Conservation (phyloP, 2,797 vertebrate species). For the Sitta carolinensis region DNA sequence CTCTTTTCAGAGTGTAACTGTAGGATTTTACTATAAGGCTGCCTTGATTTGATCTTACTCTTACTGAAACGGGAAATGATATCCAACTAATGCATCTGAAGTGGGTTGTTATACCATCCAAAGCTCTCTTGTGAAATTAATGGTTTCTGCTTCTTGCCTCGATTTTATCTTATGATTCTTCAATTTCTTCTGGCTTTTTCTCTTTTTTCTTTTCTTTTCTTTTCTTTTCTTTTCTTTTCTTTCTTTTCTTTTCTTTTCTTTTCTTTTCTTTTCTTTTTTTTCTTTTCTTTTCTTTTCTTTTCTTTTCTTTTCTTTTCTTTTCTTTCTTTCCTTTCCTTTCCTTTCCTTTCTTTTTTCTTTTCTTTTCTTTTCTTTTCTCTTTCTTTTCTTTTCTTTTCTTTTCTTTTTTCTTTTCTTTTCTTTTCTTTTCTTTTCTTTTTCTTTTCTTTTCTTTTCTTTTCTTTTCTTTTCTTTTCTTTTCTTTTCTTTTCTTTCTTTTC, state of each 20-base stretch:
- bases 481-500: no score
- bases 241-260: no score
- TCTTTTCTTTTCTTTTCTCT: no score
- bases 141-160: slow-evolving; percentile 50
- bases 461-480: background rate
- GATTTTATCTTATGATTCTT: background rate
- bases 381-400: no score
- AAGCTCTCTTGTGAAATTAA: slow-evolving; percentile 61
- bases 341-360: fast-evolving
- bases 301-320: background rate
- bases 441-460: background rate
- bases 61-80: slow-evolving; percentile 59
- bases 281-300: background rate
- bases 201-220: no score
- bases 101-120: slow-evolving; percentile 51
- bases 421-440: no score
- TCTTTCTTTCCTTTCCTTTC: background rate
- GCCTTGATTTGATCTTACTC: slow-evolving; percentile 64
- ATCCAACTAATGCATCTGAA: slow-evolving; percentile 62
- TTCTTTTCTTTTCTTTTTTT: background rate
- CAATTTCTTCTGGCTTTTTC: no score
- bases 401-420: fast-evolving
- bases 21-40: slow-evolving; percentile 48
- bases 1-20: slow-evolving; percentile 54
- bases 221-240: no score